These are phyloP conservation scores for Propithecus perrieri DNA, from an alignment of 2,797 vertebrate species.

Conservation along the genomic window DNA sequence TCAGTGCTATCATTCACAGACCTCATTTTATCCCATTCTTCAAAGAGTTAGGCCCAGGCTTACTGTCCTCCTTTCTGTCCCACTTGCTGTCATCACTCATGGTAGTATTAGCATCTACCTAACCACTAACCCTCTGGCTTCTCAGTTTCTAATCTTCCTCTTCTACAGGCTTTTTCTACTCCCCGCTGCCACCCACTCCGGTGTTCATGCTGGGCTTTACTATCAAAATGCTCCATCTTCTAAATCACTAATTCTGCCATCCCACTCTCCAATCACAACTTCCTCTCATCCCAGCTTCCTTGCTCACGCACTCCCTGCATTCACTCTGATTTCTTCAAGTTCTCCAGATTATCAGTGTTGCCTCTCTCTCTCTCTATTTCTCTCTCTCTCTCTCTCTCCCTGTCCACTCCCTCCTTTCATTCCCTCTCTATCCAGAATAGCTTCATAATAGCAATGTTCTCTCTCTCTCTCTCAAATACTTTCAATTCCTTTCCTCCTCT, in stretches of 20 bases:
- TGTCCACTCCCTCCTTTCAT: background rate
- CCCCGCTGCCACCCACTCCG: background rate
- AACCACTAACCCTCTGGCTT: background rate
- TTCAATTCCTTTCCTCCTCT: background rate
- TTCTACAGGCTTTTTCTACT: background rate
- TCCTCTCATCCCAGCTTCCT: background rate
- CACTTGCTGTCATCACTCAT: too few species aligned
- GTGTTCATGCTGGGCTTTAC: background rate
- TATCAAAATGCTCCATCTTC: background rate
- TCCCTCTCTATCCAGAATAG: background rate
- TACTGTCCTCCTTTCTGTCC: background rate
- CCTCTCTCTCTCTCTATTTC: background rate
- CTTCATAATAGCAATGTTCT: background rate
- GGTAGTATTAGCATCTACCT: background rate
- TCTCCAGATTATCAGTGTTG: background rate
- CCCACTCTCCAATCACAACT: background rate
- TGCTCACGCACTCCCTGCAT: background rate
- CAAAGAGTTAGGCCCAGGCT: background rate
- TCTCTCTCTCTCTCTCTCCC: background rate
- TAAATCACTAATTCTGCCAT: background rate
- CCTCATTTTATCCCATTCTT: background rate
- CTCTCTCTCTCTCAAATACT: background rate
- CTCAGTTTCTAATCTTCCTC: background rate
- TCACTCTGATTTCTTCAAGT: background rate
- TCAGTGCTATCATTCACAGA: background rate